Evolutionary conservation across 2,888 invertebrate genomes (phyloP).

Genomic region (Chloroclystis v-ata): DNA sequence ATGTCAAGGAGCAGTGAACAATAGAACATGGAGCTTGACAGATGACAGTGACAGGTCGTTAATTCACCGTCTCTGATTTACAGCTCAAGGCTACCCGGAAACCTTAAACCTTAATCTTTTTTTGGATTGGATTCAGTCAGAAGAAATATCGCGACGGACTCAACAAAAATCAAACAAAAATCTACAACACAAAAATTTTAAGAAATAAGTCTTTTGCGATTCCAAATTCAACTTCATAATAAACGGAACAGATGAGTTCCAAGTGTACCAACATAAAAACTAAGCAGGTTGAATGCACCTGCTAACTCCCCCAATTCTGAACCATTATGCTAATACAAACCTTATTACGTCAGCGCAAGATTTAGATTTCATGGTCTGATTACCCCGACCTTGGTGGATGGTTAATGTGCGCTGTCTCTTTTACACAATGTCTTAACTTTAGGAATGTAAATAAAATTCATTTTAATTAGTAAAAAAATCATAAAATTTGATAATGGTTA

Average conservation of each 20-base stretch:
- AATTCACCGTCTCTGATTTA: conserved; percentile 18
- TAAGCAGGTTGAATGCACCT: conserved; percentile 40
- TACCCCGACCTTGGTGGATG: conserved; percentile 14
- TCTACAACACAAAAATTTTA: too few species aligned
- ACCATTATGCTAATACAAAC: conserved; percentile 12
- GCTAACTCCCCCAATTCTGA: conserved; percentile 25
- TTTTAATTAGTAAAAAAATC: too few species aligned
- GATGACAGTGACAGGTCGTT: conserved; percentile 25
- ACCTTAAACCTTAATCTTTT: conserved; percentile 14
- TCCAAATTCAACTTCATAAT: conserved; percentile 11
- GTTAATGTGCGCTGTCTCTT: conserved; percentile 9
- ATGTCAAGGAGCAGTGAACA: conserved; percentile 30
- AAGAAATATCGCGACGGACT: too few species aligned
- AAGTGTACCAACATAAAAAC: conserved; percentile 29
- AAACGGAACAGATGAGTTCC: conserved; percentile 29
- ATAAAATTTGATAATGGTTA: too few species aligned
- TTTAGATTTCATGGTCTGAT: conserved; percentile 7
- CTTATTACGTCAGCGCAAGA: conserved; percentile 11
- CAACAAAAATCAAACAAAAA: too few species aligned
- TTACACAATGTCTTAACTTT: conserved; percentile 8
- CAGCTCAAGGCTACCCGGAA: conserved; percentile 25
- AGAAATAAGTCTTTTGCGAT: too few species aligned
- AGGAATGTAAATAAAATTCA: background rate
- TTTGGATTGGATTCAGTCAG: conserved; percentile 7
- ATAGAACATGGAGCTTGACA: conserved; percentile 25